These are phyloP conservation scores for Agrenia bidenticulata DNA, from an alignment of 2,888 invertebrate species.

Conservation along the genomic window DNA sequence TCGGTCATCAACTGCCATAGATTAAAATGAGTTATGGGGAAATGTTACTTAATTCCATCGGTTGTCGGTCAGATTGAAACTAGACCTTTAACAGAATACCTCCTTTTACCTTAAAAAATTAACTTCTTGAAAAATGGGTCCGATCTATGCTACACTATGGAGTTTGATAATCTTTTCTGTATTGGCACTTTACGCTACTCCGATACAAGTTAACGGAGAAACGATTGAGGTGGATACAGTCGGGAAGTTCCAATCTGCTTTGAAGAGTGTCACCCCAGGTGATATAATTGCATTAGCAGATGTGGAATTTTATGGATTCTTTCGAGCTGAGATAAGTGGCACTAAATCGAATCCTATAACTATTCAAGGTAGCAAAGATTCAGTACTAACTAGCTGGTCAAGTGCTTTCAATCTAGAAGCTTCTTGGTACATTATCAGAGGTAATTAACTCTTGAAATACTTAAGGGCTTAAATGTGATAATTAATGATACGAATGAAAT, in stretches of 20 bases:
- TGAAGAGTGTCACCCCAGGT: background rate
- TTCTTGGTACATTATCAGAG: constrained; percentile 30
- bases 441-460: background rate
- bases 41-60: too few relatives aligned
- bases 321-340: constrained; percentile 34
- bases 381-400: constrained; percentile 36
- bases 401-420: constrained; percentile 44
- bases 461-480: background rate
- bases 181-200: too few relatives aligned
- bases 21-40: too few relatives aligned
- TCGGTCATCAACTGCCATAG: too few relatives aligned
- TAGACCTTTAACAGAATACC: too few relatives aligned
- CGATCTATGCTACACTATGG: too few relatives aligned
- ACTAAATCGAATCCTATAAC: constrained; percentile 29
- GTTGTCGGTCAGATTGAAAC: too few relatives aligned
- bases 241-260: background rate
- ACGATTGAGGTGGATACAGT: background rate
- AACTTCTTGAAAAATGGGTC: too few relatives aligned
- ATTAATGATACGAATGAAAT: constrained; percentile 3
- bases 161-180: too few relatives aligned
- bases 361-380: constrained; percentile 28
- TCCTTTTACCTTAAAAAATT: too few relatives aligned
- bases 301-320: constrained; percentile 37
- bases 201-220: background rate
- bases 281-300: background rate